Base-by-base conservation (phyloP, 2,113 vertebrate species). In the Potamarius usumacintae region DNA sequence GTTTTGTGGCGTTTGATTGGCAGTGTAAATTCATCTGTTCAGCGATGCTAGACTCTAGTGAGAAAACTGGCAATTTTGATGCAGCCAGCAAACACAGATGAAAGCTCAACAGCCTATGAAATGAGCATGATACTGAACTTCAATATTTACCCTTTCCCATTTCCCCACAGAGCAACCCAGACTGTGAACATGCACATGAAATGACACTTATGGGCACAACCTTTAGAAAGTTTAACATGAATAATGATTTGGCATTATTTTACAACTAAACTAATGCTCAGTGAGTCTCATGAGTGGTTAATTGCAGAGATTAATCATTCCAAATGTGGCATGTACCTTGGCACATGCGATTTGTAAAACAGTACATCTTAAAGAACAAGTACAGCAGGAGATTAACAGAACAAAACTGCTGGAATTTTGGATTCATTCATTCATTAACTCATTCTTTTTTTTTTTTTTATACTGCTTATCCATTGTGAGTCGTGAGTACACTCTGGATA, bases 51-150 rank as follows among this genome's bases (percentile, higher is more conserved):
- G 80, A 52, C 67, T 48, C 42, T 67, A 86, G 78, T 79, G 72
- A 17, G 53, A 58, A 50, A 84, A 18, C 20, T 85, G 80, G 82
- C 86, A 65, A 85, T 84, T 82, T 74, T 83, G 85, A 88, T 82
- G 77, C 63, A 83, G 57, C 60, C 87, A 87, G 74, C 82, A 85
- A 82, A 87, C 65, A 85, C 65, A 67, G 89, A 84, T 83, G 83
- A 85, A 84, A 82, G 34, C 77, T 85, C 79, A 88, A 69, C 87
- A 87, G 87, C 85, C 85, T 83, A 87, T 83, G 87, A 91, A 91
- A 87, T 89, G 53, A 91, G 86, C 87, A 82, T 71, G 87, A 85
- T 85, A 81, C 78, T 72, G 85, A 88, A 85, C 86, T 79, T 82
- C 89, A 90, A 77, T 86, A 65, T 89, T 87, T 91, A 78, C 81